These are phyloP conservation scores for Dromococcyx pavoninus DNA, from an alignment of 2,797 vertebrate species.

Conservation along the genomic window DNA sequence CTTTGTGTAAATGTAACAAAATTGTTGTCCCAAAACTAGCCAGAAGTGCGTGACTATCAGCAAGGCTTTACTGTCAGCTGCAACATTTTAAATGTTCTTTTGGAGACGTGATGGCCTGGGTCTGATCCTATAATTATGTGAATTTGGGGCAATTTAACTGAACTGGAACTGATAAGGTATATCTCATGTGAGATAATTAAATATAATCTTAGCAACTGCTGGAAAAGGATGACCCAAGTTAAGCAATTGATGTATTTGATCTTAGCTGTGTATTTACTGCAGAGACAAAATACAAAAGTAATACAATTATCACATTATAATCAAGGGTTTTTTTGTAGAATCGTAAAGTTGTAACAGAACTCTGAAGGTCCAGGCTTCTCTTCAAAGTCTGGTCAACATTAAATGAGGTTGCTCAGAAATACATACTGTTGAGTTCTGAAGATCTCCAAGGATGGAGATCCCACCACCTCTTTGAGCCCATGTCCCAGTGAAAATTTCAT, in stretches of 20 bases:
- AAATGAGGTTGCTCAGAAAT: background rate
- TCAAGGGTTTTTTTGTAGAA: background rate
- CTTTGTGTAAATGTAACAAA: background rate
- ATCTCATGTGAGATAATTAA: background rate
- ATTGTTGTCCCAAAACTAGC: background rate
- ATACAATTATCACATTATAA: background rate
- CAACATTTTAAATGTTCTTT: background rate
- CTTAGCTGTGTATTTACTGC: background rate
- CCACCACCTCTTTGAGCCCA: background rate
- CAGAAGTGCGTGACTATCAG: background rate
- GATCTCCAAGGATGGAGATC: background rate
- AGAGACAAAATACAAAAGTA: background rate
- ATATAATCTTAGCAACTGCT: background rate
- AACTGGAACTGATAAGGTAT: background rate
- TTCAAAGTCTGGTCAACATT: background rate
- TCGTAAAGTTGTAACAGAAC: background rate
- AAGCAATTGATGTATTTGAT: background rate
- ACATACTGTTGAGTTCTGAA: background rate
- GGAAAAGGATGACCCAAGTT: background rate
- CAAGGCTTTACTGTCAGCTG: background rate
- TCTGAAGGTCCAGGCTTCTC: background rate
- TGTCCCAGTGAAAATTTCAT: background rate
- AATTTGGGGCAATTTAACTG: background rate
- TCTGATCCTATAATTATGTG: background rate
- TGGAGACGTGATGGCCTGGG: background rate